phyloP scores from a whole-genome alignment of 2,113 vertebrate genomes.

The Corythoichthys intestinalis region DNA sequence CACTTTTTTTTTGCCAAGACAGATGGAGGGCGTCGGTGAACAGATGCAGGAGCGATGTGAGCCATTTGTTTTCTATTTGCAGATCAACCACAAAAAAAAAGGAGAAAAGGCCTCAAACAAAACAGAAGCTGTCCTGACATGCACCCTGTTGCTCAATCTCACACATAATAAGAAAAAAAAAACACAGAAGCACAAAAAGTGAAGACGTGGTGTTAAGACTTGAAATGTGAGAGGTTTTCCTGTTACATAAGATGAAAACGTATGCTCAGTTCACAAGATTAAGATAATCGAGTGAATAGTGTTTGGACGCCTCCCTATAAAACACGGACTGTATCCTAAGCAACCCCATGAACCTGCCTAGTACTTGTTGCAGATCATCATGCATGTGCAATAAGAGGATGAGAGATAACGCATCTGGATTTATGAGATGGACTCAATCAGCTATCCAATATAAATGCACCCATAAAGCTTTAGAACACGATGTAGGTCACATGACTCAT shows the following conservation, averaged over 20 bases:
- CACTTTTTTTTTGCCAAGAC: conserved; percentile 17
- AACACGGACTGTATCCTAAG: not conserved
- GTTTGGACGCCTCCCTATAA: not conserved
- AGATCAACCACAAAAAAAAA: not conserved
- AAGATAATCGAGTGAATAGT: not conserved
- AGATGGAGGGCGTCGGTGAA: conserved; percentile 32
- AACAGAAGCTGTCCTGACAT: conserved; percentile 9
- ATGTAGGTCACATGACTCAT: conserved; percentile 51
- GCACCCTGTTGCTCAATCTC: conserved; percentile 6
- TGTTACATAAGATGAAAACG: not conserved
- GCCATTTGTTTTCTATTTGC: conserved; percentile 16
- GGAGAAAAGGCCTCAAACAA: conserved; percentile 1
- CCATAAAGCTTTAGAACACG: conserved; percentile 6
- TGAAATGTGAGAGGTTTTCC: conserved; percentile 6
- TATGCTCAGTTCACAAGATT: not conserved
- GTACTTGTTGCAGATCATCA: not conserved
- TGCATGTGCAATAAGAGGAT: not conserved
- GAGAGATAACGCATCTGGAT: conserved; percentile 2
- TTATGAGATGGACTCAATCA: not conserved
- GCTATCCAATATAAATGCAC: not conserved
- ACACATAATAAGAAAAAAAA: not conserved
- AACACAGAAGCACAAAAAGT: conserved; percentile 8
- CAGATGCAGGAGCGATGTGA: conserved; percentile 33
- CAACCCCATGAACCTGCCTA: not conserved
- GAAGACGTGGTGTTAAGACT: not conserved